Percentiles rank a stretch among this genome's conserved stretches.
Evolutionary conservation across 2,113 vertebrate genomes (phyloP).

Genomic region (Hemichromis elongatus): DNA sequence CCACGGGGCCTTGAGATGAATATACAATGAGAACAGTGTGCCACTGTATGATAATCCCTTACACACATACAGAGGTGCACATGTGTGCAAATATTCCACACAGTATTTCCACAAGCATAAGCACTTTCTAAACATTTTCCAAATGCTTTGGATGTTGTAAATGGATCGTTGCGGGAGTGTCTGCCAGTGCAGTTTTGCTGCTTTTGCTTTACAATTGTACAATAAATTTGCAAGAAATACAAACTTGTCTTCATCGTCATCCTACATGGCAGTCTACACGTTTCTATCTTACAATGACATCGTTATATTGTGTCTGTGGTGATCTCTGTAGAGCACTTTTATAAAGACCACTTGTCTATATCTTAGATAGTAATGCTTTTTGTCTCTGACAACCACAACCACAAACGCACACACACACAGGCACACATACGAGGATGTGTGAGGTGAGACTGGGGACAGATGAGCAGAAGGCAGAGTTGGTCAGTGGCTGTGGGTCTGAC

Average conservation of each 20-base stretch:
- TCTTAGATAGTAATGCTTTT: background rate
- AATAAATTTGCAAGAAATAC: background rate
- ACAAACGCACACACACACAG: background rate
- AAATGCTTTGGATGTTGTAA: background rate
- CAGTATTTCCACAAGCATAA: background rate
- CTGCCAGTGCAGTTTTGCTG: background rate
- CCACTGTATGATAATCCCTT: slow-evolving; percentile 5
- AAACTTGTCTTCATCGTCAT: background rate
- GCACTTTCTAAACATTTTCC: background rate
- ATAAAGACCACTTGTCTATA: background rate
- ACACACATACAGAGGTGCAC: background rate
- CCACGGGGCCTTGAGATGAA: slow-evolving; percentile 25
- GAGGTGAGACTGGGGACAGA: slow-evolving; percentile 64
- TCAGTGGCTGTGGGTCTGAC: slow-evolving; percentile 41
- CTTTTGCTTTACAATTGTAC: background rate
- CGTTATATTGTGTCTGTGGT: background rate
- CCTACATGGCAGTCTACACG: background rate
- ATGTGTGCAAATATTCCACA: background rate
- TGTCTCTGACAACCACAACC: background rate
- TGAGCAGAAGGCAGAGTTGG: slow-evolving; percentile 72
- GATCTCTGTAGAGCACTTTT: background rate
- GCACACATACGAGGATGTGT: slow-evolving; percentile 7
- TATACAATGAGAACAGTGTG: slow-evolving; percentile 31
- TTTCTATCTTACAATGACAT: background rate
- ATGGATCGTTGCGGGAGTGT: background rate